A percentile compares a stretch with the other conserved stretches of the same genome.
Evolutionary conservation across 2,888 invertebrate species (phyloP).

Genomic region (Troides helena): DNA sequence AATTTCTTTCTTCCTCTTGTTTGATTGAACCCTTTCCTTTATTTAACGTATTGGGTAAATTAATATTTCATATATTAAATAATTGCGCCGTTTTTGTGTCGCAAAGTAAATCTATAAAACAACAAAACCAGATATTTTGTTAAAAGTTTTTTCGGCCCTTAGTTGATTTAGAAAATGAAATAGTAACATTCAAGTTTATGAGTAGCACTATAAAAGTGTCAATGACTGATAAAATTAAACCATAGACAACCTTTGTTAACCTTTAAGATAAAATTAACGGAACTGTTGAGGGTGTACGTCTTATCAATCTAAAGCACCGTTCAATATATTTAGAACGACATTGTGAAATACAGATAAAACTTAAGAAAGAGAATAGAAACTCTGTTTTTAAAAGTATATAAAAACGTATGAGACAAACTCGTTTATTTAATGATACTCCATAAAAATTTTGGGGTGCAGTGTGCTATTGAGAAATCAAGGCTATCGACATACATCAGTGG

Average conservation of each 20-base stretch:
- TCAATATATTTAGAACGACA: background rate
- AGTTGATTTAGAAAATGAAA: no score
- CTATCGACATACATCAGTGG: no score
- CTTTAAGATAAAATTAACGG: slow-evolving; percentile 1
- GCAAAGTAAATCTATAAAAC: no score
- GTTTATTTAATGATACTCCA: no score
- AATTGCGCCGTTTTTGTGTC: background rate
- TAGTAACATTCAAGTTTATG: background rate
- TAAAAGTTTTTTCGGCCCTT: no score
- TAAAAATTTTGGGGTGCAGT: no score
- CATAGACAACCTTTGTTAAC: background rate
- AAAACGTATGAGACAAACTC: no score
- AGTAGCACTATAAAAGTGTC: background rate
- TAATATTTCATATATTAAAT: background rate
- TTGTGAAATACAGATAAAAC: background rate
- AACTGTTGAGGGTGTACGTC: background rate
- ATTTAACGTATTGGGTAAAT: background rate
- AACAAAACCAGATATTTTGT: no score
- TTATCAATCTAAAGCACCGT: background rate
- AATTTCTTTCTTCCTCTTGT: slow-evolving; percentile 4
- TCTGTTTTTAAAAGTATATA: no score
- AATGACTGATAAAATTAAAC: slow-evolving; percentile 9
- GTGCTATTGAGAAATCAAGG: no score
- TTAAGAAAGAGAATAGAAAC: no score
- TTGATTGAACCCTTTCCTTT: no score